Evolutionary conservation across 2,113 vertebrate species (phyloP).

Genomic region (Esox niger): DNA sequence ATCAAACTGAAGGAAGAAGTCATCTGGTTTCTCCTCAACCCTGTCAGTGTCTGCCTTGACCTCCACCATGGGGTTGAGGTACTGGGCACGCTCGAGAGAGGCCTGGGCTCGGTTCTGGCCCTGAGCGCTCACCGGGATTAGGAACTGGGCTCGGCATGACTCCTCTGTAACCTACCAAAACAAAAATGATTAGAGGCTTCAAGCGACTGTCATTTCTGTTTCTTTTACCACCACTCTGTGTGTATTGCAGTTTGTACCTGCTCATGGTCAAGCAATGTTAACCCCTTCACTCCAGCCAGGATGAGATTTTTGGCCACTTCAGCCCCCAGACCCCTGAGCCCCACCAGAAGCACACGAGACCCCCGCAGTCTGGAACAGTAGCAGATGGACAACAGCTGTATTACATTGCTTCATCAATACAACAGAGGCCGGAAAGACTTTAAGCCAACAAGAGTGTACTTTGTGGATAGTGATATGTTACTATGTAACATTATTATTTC

Average conservation of each 20-base stretch:
- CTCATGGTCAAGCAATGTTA: slow-evolving; percentile 88
- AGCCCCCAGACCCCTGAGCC: slow-evolving; percentile 85
- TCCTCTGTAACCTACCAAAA: slow-evolving; percentile 79
- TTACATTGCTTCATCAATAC: too few relatives aligned
- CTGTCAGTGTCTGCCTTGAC: slow-evolving; percentile 80
- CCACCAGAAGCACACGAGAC: slow-evolving; percentile 86
- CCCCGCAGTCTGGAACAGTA: slow-evolving; percentile 75
- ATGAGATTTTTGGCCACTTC: slow-evolving; percentile 95
- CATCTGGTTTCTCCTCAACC: slow-evolving; percentile 78
- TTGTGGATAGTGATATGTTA: too few relatives aligned
- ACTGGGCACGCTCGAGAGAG: slow-evolving; percentile 87
- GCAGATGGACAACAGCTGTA: neutral
- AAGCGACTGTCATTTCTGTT: too few relatives aligned
- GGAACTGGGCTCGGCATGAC: slow-evolving; percentile 84
- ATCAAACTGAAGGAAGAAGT: slow-evolving; percentile 88
- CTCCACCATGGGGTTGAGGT: slow-evolving; percentile 95
- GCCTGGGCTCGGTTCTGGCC: slow-evolving; percentile 84
- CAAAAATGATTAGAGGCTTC: too few relatives aligned
- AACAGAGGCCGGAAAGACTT: too few relatives aligned
- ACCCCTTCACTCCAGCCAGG: slow-evolving; percentile 86
- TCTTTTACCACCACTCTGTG: too few relatives aligned
- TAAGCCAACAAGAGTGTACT: too few relatives aligned
- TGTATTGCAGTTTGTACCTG: slow-evolving; percentile 66
- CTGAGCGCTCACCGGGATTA: slow-evolving; percentile 77
- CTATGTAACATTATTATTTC: too few relatives aligned